Base-by-base conservation (phyloP, 2,113 vertebrate species). In the Leucoraja erinaceus region DNA sequence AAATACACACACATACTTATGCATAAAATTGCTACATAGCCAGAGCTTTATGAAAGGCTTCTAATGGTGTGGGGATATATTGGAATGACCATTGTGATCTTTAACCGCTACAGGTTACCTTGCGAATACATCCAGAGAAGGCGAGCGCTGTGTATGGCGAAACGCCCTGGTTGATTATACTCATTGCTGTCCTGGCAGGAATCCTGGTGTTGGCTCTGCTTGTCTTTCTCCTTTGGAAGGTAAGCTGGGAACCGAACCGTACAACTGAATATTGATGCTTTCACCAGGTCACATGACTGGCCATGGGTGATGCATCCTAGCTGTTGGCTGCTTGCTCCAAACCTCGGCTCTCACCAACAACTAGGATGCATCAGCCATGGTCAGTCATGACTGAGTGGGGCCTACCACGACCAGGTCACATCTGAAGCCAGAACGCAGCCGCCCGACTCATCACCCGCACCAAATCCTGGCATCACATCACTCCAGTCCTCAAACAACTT, bases 131-230 rank as follows among this genome's bases (percentile, higher is more conserved):
- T 94, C 96, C 98, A 83, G 98, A 98, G 94, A 96, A 96, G 0
- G 94, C 95, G 16, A 95, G 96, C 0, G 95, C 95, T n/a, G 96
- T 96, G 90, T 96, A 97, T 18, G 96, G 96, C 63, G 95, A 94
- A 3, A 96, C 98, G 81, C 97, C 97, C 5, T 99, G 98, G 98
- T 98, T 98, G 98, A 97, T 98, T 94, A 97, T 99, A 93, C 96
- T 98, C 59, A 96, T 98, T 76, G 97, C 98, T 0, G 93, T 97
- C 0, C 95, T 99, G 94, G 97, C 97, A 0, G 98, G 98, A 31
- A 94, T 98, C 93, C 94, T 98, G 28, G 96, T 98, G 31, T 94
- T 99, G 61, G 96, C 97, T 0, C 95, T 99, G 54, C 94, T 99
- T 4, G 97, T 99, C 93, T 96, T 95, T 93, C 93, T 98, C 68